Evolutionary conservation across 2,888 invertebrate genomes (phyloP).

Genomic region (Stenodera caucasica): DNA sequence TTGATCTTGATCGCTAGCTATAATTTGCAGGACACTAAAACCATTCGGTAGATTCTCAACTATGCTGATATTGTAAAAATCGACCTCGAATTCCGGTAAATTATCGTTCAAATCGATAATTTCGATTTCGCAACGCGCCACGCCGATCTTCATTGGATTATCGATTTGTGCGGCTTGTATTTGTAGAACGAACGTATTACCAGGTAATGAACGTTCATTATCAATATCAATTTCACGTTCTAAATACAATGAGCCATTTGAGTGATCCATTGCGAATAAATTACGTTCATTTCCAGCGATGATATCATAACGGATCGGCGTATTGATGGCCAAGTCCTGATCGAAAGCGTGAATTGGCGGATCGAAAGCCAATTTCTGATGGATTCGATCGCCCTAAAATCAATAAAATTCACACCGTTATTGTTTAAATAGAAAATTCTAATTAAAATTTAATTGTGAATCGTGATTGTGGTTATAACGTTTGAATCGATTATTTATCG

Average conservation of each 20-base stretch:
- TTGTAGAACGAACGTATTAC: conserved; percentile 76
- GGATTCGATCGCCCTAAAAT: conserved; percentile 69
- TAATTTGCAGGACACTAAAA: conserved; percentile 68
- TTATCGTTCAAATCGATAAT: conserved; percentile 81
- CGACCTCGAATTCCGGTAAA: conserved; percentile 83
- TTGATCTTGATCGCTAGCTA: conserved; percentile 80
- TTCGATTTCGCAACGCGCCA: conserved; percentile 74
- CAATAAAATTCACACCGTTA: neutral
- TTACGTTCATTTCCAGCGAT: conserved; percentile 76
- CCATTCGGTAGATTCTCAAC: conserved; percentile 90
- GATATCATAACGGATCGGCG: conserved; percentile 75
- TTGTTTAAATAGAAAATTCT: neutral
- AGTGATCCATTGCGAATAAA: conserved; percentile 72
- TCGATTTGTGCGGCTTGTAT: conserved; percentile 79
- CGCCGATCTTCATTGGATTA: conserved; percentile 73
- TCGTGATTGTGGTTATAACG: neutral
- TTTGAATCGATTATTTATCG: neutral
- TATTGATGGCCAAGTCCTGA: conserved; percentile 75
- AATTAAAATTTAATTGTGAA: neutral
- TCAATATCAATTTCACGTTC: conserved; percentile 83
- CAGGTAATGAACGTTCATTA: conserved; percentile 68
- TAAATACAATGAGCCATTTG: conserved; percentile 75
- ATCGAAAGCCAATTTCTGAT: conserved; percentile 69
- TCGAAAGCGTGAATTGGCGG: conserved; percentile 77
- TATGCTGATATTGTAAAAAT: conserved; percentile 88